Percentiles rank a stretch among this genome's conserved stretches.
phyloP scores from a whole-genome alignment of 2,797 vertebrate species.

The Huso huso region DNA sequence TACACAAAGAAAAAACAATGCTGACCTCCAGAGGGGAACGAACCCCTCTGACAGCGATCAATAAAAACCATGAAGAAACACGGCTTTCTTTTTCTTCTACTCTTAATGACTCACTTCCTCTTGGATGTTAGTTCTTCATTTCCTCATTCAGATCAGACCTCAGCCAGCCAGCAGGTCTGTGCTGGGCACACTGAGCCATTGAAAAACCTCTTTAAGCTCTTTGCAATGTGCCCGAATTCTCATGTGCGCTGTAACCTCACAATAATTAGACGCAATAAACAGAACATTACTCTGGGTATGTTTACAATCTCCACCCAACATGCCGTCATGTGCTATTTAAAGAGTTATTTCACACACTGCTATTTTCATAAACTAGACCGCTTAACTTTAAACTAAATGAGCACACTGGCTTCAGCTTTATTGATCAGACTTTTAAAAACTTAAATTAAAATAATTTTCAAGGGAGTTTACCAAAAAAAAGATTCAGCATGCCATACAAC shows the following conservation, averaged over 20 bases:
- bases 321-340: slow-evolving; percentile 6
- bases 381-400: not conserved
- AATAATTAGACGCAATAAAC: slow-evolving; percentile 15
- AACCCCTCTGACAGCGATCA: no score
- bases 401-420: not conserved
- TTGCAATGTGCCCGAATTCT: not conserved
- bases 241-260: slow-evolving; percentile 5
- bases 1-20: no score
- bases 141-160: no score
- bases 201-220: not conserved
- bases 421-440: not conserved
- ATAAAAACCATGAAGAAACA: no score
- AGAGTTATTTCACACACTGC: slow-evolving; percentile 5
- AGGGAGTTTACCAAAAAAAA: no score
- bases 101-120: no score
- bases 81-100: no score
- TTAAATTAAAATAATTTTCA: slow-evolving; percentile 3
- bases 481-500: no score
- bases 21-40: no score
- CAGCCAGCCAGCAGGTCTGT: no score
- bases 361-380: slow-evolving; percentile 1
- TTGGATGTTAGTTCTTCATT: no score
- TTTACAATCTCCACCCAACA: slow-evolving; percentile 12
- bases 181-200: no score
- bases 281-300: not conserved